Conservation (phyloP, 2,888 invertebrate species). For the Patella caerulea region DNA sequence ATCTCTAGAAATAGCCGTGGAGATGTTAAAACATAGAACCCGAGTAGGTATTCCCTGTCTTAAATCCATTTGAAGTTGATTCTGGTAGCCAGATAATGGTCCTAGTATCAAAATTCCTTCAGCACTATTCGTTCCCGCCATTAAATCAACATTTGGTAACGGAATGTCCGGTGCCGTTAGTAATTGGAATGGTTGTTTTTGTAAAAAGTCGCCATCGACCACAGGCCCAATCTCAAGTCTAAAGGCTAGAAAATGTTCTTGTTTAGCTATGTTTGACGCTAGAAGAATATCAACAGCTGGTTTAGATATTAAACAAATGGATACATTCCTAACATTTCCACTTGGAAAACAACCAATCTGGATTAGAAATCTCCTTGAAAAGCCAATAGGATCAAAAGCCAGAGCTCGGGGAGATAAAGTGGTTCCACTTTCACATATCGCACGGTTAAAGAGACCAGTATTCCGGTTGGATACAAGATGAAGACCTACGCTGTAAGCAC, state of each 20-base stretch:
- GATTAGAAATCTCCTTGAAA: constrained; percentile 22
- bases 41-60: constrained; percentile 25
- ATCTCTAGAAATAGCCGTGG: constrained; percentile 25
- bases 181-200: constrained; percentile 15
- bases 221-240: constrained; percentile 28
- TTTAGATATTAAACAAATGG: constrained; percentile 29
- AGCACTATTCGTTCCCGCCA: constrained; percentile 29
- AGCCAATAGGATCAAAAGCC: constrained; percentile 26
- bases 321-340: constrained; percentile 16
- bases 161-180: constrained; percentile 25
- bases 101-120: constrained; percentile 27
- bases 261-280: constrained; percentile 21
- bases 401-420: constrained; percentile 35
- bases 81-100: constrained; percentile 23
- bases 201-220: constrained; percentile 29
- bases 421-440: constrained; percentile 50
- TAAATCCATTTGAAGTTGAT: constrained; percentile 19
- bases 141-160: constrained; percentile 25
- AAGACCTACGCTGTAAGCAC: constrained; percentile 41
- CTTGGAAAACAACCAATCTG: constrained; percentile 22
- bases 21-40: constrained; percentile 29
- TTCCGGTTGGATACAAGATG: constrained; percentile 48
- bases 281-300: constrained; percentile 19
- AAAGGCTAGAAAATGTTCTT: constrained; percentile 7
- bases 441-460: constrained; percentile 47